A percentile compares a stretch with the other conserved stretches of the same genome.
phyloP scores from a whole-genome alignment of 2,113 vertebrate species.

The Dicrurus megarhynchus region DNA sequence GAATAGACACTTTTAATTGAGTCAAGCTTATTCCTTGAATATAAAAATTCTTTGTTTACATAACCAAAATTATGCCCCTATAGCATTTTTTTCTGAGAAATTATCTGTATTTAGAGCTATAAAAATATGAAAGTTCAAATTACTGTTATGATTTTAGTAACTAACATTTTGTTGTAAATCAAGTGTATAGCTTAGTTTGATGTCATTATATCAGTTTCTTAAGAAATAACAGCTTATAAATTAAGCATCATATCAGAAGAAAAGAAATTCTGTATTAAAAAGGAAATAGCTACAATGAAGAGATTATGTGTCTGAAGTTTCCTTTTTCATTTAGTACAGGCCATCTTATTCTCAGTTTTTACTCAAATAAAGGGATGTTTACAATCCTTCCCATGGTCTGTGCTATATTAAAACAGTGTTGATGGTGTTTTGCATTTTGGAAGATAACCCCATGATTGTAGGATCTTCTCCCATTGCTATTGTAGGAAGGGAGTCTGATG shows the following conservation, averaged over 20 bases:
- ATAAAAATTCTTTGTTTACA: neutral
- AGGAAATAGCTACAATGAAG: neutral
- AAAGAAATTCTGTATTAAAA: neutral
- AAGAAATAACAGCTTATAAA: neutral
- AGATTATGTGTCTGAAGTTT: neutral
- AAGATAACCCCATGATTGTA: neutral
- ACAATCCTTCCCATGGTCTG: neutral
- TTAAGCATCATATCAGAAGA: neutral
- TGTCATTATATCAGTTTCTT: neutral
- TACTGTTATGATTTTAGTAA: neutral
- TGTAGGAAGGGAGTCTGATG: neutral
- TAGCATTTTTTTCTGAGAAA: neutral
- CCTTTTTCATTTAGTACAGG: neutral
- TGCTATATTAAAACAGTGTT: neutral
- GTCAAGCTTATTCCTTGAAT: neutral
- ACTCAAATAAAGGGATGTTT: neutral
- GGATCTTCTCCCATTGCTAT: neutral
- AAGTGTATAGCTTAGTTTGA: neutral
- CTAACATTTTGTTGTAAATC: neutral
- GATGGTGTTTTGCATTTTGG: neutral
- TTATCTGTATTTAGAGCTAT: neutral
- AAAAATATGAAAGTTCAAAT: neutral
- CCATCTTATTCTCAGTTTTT: neutral
- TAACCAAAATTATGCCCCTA: neutral
- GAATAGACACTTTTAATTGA: neutral